Evolutionary conservation across 1,140 invertebrate genomes (phyloP).

Genomic region (Pteromalus puparum): DNA sequence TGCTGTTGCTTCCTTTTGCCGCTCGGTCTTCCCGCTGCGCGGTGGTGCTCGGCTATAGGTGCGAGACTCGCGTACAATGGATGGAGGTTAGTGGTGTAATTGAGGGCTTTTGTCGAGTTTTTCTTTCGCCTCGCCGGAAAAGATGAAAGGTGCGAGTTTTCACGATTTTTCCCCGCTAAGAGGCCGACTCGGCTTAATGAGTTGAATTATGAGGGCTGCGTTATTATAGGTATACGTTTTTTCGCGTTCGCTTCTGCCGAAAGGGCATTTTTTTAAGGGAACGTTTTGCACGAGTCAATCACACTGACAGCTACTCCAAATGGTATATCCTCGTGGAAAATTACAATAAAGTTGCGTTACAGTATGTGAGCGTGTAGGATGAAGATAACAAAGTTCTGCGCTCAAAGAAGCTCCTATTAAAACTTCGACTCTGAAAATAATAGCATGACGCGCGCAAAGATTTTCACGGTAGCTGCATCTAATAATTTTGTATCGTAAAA

Average conservation of each 20-base stretch:
- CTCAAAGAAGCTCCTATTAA: not conserved
- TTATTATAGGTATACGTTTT: too few relatives aligned
- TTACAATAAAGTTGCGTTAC: not conserved
- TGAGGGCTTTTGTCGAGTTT: slow-evolving; percentile 26
- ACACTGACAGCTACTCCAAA: not conserved
- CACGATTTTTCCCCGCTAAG: not conserved
- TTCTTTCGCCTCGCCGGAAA: not conserved
- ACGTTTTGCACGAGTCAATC: too few relatives aligned
- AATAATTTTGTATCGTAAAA: not conserved
- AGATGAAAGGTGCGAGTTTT: not conserved
- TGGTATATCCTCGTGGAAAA: too few relatives aligned
- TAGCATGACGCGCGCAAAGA: not conserved
- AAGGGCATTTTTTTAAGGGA: not conserved
- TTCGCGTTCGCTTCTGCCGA: not conserved
- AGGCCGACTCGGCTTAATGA: not conserved
- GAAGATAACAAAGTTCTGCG: not conserved
- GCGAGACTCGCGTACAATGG: slow-evolving; percentile 9
- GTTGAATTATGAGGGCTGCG: not conserved
- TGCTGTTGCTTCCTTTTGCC: not conserved
- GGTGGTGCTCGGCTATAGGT: not conserved
- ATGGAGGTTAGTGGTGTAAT: slow-evolving; percentile 13
- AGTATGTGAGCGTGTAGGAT: not conserved
- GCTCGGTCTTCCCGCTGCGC: not conserved
- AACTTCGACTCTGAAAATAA: not conserved
- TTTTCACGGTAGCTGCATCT: not conserved